Base-by-base conservation (phyloP, 2,888 invertebrate genomes). In the Poecilus cupreus region DNA sequence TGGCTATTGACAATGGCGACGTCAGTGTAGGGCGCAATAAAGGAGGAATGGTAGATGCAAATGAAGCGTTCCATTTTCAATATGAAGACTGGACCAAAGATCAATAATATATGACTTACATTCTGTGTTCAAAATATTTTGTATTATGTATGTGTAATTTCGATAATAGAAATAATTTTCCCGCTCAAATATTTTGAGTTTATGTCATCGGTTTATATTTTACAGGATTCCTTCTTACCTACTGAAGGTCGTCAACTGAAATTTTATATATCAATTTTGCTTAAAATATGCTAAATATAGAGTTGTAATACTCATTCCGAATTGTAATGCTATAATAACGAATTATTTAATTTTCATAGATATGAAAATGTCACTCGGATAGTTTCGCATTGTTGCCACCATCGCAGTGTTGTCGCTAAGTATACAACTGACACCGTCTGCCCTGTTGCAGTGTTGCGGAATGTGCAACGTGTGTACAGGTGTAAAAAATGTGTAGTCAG, bases 381-480 rank as follows among this genome's bases (percentile, higher is more conserved):
- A 49, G 68, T 46, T 64, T 75, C 51, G 11, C 49, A 20, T 49
- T 51, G 24, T 26, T 51, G 75, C 51, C 75, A 75, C 51, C 13
- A 51, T 49, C 32, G 32, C 75, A 75, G 51, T 18, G 32, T 75
- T 51, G 51, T 75, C 75, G 32, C 51, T 51, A 3, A 6, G 18
- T 72, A 72, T 72, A 72, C 72, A 43, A 37, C 76, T 76, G 76
- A 54, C 76, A 57, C 57, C 54, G 60, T 80, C 54, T 70, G 72
- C 78, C 72, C 80, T 80, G 80, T 80, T 80, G 80, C 80, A 80
- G 80, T 72, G 68, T 81, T 81, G 80, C 83, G 84, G 85, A 86
- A 86, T 85, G 87, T 87, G 86, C 87, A 86, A 87, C 87, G 87
- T 87, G 87, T 86, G 85, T 83, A 83, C 84, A 85, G 82, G 84